A percentile compares a stretch with the other conserved stretches of the same genome.
Evolutionary conservation across 2,888 invertebrate species (phyloP).

Genomic region (Xestia xanthographa): DNA sequence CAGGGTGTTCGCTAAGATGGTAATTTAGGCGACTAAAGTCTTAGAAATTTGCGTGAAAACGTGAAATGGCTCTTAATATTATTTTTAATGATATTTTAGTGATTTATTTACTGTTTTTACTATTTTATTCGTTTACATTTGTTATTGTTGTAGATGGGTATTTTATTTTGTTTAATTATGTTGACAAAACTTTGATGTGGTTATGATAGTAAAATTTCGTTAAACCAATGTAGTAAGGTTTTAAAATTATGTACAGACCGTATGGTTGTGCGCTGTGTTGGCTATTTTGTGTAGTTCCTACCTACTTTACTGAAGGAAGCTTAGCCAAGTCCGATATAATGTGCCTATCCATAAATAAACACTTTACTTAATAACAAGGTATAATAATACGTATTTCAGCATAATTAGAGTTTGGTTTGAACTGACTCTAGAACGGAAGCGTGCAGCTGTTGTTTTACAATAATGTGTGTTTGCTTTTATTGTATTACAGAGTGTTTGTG

Average conservation of each 20-base stretch:
- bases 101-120: too few species aligned
- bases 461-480: constrained; percentile 5
- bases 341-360: not conserved
- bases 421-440: not conserved
- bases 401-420: not conserved
- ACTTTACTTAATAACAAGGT: constrained; percentile 18
- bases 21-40: too few species aligned
- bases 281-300: not conserved
- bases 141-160: too few species aligned
- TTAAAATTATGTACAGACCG: not conserved
- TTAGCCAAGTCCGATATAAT: constrained; percentile 21
- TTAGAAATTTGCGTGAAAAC: too few species aligned
- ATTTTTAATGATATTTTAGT: too few species aligned
- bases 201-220: not conserved
- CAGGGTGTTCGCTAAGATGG: too few species aligned
- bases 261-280: not conserved
- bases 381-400: not conserved
- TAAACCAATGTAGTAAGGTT: not conserved
- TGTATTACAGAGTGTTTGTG: constrained; percentile 13
- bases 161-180: too few species aligned
- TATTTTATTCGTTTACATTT: too few species aligned
- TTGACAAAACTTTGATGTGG: not conserved
- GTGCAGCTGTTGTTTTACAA: not conserved
- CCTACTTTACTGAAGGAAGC: not conserved
- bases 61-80: too few species aligned